A percentile compares a stretch with the other conserved stretches of the same genome.
phyloP scores from a whole-genome alignment of 1,140 invertebrate genomes.

The Drosophila santomea region DNA sequence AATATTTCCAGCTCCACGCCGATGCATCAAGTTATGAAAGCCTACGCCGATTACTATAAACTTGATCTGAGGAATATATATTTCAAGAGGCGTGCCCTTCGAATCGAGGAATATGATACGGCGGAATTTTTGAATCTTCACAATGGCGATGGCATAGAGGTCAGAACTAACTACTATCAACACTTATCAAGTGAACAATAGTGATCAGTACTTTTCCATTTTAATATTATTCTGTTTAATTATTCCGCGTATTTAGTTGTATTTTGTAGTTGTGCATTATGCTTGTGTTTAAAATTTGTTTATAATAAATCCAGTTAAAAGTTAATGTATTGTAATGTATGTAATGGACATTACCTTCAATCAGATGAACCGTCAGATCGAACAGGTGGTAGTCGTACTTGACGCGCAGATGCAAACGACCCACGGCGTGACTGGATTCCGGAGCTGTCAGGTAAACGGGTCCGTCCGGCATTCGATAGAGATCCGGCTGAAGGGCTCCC shows the following conservation, averaged over 20 bases:
- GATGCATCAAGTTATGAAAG: background rate
- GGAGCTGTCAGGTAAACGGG: slow-evolving; percentile 89
- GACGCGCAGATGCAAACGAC: slow-evolving; percentile 92
- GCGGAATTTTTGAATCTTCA: background rate
- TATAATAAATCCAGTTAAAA: background rate
- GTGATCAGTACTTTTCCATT: background rate
- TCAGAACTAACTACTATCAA: background rate
- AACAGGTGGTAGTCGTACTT: slow-evolving; percentile 96
- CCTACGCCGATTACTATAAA: background rate
- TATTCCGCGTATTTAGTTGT: too few species aligned
- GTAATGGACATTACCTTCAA: slow-evolving; percentile 88
- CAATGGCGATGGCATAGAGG: background rate
- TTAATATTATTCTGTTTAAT: background rate
- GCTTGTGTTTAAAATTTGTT: background rate
- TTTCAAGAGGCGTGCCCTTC: background rate
- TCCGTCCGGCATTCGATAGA: slow-evolving; percentile 91
- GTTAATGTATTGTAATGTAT: background rate
- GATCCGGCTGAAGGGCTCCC: slow-evolving; percentile 94
- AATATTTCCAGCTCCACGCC: background rate
- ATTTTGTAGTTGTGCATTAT: too few species aligned
- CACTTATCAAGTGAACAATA: background rate
- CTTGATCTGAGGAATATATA: background rate
- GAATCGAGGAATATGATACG: background rate
- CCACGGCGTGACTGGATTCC: slow-evolving; percentile 87
- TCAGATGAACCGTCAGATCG: slow-evolving; percentile 94